phyloP scores from a whole-genome alignment of 1,140 invertebrate species.

The Polyergus mexicanus region DNA sequence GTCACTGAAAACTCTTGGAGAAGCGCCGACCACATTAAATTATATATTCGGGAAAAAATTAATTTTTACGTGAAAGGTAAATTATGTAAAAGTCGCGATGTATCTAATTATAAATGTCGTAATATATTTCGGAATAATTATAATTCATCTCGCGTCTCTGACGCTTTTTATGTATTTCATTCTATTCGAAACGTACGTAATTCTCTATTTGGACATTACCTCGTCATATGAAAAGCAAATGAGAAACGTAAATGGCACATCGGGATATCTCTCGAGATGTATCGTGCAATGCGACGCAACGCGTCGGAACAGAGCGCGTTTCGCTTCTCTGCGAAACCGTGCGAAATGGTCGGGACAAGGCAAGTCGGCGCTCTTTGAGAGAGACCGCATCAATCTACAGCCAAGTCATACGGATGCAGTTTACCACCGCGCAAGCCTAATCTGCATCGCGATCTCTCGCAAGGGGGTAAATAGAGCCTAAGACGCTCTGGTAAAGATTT shows the following conservation, averaged over 20 bases:
- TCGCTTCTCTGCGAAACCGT: background rate
- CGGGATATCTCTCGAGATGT: constrained; percentile 22
- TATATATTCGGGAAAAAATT: background rate
- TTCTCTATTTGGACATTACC: constrained; percentile 19
- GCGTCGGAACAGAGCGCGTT: constrained; percentile 10
- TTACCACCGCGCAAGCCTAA: constrained; percentile 64
- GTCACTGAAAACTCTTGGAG: background rate
- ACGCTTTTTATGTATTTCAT: background rate
- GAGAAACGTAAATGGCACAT: constrained; percentile 24
- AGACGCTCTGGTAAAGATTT: constrained; percentile 68
- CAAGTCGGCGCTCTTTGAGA: constrained; percentile 67
- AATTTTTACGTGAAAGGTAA: background rate
- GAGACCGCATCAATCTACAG: constrained; percentile 54
- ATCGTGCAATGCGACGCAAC: constrained; percentile 1
- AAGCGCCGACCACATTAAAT: background rate
- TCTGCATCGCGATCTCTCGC: constrained; percentile 67
- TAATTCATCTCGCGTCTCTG: background rate
- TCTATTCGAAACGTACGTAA: background rate
- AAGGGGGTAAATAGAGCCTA: constrained; percentile 67
- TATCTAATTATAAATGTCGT: background rate
- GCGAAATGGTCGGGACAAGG: background rate
- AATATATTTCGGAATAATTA: background rate
- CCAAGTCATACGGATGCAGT: constrained; percentile 61
- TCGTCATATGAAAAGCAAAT: constrained; percentile 37
- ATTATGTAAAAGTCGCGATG: background rate